Base-by-base conservation (phyloP, 2,888 invertebrate genomes). In the Watsonalla cultraria region DNA sequence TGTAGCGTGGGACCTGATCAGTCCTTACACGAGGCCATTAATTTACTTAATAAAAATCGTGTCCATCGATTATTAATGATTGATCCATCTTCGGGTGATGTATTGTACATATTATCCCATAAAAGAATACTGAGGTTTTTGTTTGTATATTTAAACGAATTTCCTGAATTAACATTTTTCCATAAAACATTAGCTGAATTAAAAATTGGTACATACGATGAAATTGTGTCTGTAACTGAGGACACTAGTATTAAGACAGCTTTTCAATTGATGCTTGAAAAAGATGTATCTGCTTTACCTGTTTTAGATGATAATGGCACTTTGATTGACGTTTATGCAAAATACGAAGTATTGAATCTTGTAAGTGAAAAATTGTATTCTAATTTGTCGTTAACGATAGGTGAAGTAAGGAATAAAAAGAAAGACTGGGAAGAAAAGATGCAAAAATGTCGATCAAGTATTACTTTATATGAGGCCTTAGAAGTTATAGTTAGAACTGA, bases 401-500 rank as follows among this genome's bases (percentile, higher is more conserved):
- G 94, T 74, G 94, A 96, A 84, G 96, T 97, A 65, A 95, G 97
- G 76, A 95, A 95, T 77, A 95, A 96, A 86, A 93, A 97, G 78
- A 96, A 96, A 87, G 96, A 96, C 91, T 96, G 96, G 95, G 96
- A 96, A 85, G 97, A 97, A 89, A 96, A 96, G 70, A 96, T 98
- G 71, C 96, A 96, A 79, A 97, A 96, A 83, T 97, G 97, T 92
- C 94, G 93, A 85, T 92, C 95, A 79, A 95, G 95, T 79, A 97
- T 97, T 90, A 95, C 96, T 55, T 92, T 97, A 75, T 94, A 93
- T 75, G 93, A 94, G 75, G 94, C 97, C 79, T 95, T 98, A 94
- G 97, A 97, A 87, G 95, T 94, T 87, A 97, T 98, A 79, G 97
- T 97, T 70, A 94, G 95, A 87, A 97, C 97, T 69, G 97, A 97